Percentiles rank a stretch among this genome's conserved stretches.
These are phyloP conservation scores for Mystacornis crossleyi DNA, from an alignment of 2,113 vertebrate species.

Conservation along the genomic window DNA sequence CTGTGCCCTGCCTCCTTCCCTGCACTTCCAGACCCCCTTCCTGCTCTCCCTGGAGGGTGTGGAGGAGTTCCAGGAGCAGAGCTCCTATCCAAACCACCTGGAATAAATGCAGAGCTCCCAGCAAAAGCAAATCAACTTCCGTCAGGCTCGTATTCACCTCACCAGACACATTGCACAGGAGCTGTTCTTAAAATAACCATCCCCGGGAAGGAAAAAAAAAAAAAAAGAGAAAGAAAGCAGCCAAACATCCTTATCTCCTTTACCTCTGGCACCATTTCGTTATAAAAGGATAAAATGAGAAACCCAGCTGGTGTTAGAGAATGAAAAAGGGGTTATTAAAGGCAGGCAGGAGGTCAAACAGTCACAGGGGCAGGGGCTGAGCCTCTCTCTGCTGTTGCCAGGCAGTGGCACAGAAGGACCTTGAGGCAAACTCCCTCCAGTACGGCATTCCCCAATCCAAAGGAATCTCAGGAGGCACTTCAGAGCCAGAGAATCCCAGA, in stretches of 20 bases:
- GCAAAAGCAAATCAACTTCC: background rate
- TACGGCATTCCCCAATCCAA: background rate
- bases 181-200: background rate
- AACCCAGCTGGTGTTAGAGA: background rate
- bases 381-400: background rate
- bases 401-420: background rate
- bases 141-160: background rate
- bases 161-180: background rate
- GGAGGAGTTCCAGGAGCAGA: background rate
- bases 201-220: no score
- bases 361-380: background rate
- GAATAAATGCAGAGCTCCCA: background rate
- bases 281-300: background rate
- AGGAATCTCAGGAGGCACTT: background rate
- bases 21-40: background rate
- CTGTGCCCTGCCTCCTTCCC: background rate
- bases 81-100: background rate
- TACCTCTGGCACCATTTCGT: background rate
- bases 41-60: background rate
- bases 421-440: accelerated
- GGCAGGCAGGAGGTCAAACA: background rate
- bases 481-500: background rate
- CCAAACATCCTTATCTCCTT: background rate
- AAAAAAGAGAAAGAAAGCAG: background rate
- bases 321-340: background rate